These are phyloP conservation scores for Okamejei kenojei DNA, from an alignment of 2,797 vertebrate genomes.

Conservation along the genomic window DNA sequence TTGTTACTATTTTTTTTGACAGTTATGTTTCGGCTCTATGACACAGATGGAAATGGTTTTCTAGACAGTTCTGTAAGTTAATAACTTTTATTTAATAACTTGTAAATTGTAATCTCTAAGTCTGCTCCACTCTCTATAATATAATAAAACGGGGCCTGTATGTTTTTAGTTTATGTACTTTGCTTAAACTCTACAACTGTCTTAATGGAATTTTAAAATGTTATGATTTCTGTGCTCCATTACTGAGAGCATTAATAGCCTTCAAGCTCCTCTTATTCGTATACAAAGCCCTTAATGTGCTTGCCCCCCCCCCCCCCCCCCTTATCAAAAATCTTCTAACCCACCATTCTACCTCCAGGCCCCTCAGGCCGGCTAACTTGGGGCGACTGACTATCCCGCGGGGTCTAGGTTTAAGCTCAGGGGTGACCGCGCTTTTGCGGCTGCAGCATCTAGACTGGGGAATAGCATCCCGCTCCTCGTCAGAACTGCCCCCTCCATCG, in stretches of 20 bases:
- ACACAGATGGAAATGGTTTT: slow-evolving; percentile 80
- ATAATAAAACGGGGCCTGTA: neutral
- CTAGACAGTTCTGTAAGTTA: slow-evolving; percentile 85
- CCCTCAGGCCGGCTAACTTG: too few species aligned
- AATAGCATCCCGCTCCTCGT: too few species aligned
- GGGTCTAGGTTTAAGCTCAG: too few species aligned
- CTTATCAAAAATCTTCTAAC: too few species aligned
- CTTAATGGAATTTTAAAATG: neutral
- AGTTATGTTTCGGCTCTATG: slow-evolving; percentile 94
- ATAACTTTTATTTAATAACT: neutral
- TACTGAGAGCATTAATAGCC: neutral
- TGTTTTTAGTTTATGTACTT: neutral
- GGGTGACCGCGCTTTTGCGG: too few species aligned
- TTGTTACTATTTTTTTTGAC: slow-evolving; percentile 43
- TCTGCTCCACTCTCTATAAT: neutral
- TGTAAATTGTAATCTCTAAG: neutral
- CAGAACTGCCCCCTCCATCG: too few species aligned
- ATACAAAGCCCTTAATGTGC: too few species aligned
- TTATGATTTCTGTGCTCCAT: neutral
- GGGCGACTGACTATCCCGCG: too few species aligned
- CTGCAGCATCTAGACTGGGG: too few species aligned
- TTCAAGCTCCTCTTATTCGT: too few species aligned
- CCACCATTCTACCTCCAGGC: too few species aligned
- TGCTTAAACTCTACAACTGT: neutral
- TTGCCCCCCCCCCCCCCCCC: too few species aligned